A percentile compares a stretch with the other conserved stretches of the same genome.
These are phyloP conservation scores for Agelaius phoeniceus DNA, from an alignment of 2,113 vertebrate genomes.

Conservation along the genomic window DNA sequence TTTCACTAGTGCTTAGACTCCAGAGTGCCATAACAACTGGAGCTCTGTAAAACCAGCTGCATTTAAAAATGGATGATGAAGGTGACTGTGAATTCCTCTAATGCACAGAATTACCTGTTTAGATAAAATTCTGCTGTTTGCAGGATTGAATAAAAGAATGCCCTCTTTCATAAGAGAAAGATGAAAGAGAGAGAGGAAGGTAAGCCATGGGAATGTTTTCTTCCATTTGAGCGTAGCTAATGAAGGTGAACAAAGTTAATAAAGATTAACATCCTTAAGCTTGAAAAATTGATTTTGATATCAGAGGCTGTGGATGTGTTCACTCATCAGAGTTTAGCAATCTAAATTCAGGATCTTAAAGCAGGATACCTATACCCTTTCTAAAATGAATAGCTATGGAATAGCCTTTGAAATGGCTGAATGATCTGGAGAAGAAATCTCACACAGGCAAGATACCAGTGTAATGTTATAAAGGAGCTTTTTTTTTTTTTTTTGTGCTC, in stretches of 20 bases:
- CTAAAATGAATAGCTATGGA: neutral
- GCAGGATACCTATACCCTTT: neutral
- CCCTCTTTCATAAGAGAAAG: neutral
- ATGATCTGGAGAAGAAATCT: neutral
- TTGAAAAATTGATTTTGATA: neutral
- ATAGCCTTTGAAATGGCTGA: neutral
- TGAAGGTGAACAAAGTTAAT: neutral
- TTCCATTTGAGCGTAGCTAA: neutral
- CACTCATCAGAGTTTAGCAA: neutral
- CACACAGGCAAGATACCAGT: neutral
- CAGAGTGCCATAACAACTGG: neutral
- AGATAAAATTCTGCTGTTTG: neutral
- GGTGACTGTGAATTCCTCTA: neutral
- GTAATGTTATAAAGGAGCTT: neutral
- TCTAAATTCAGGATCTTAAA: neutral
- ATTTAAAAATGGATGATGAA: neutral
- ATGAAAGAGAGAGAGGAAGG: neutral
- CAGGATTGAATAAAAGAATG: neutral
- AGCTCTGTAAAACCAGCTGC: neutral
- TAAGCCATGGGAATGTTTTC: neutral
- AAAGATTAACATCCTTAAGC: neutral
- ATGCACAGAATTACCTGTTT: neutral
- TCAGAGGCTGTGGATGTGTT: neutral
- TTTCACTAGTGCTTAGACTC: neutral
- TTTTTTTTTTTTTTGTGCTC: neutral